Base-by-base conservation (phyloP, 2,113 vertebrate genomes). In the Peromyscus polionotus region DNA sequence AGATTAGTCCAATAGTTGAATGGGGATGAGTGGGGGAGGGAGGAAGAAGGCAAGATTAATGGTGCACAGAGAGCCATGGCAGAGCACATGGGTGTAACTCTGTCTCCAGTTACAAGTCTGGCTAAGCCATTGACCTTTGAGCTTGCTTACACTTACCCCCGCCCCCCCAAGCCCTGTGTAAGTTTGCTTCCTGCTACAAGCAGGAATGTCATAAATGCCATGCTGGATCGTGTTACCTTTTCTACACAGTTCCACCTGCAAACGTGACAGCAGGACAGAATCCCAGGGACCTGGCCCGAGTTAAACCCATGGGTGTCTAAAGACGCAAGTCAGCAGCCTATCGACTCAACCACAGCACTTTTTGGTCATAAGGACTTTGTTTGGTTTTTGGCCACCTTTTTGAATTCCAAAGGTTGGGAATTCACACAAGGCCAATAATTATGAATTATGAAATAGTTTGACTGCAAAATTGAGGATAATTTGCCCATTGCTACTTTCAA, bases 61-160 rank as follows among this genome's bases (percentile, higher is more conserved):
- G 12, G 13, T 3, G 28, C 28, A 67, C 63, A 90, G 39, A 61
- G 59, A 95, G 31, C 5, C 36, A 31, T 2, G 3, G 7, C 17
- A 48, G 88, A 36, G 11, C 39, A 80, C 22, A 4, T 2, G 39
- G 51, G 4, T 13, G 42, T 51, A 59, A 54, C 5, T 59, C 68
- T 75, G 9, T 39, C 28, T 73, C 83, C 11, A 70, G 79, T n/a
- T 70, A 76, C n/a, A 90, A 67, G 33, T 80, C 75, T 83, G 22
- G 22, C 81, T 80, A 88, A 85, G 63, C 48, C 65, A n/a, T 0
- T 80, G 92, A 97, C 80, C 79, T 95, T 94, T 81, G 94, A 85
- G 48, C 22, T 70, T 86, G 45, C 39, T 90, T 77, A 85, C 79
- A 63, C n/a, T 72, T 57, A 89, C 8, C 65, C 31, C 48, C 48